Conservation (phyloP, 1,140 invertebrate species). For the Caenorhabditis inopinata region DNA sequence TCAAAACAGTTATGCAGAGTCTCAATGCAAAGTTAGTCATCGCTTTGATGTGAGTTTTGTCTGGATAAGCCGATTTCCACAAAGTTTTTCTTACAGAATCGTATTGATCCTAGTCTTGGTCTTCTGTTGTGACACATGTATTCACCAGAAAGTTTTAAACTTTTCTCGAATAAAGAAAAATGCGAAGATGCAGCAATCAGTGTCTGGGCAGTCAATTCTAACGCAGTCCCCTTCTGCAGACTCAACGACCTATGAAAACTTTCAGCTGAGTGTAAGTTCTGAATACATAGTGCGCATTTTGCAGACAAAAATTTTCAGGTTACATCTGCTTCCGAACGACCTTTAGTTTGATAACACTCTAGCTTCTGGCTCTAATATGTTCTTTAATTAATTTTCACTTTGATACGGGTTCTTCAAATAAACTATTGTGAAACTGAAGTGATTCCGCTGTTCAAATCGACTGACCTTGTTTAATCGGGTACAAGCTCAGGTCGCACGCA, state of each 20-base stretch:
- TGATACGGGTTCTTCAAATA: background rate
- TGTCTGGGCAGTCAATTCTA: background rate
- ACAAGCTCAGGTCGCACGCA: no score
- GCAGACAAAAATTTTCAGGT: background rate
- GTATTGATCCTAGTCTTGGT: background rate
- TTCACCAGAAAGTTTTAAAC: background rate
- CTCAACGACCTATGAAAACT: background rate
- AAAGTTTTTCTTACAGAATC: background rate
- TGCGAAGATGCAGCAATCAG: constrained; percentile 11
- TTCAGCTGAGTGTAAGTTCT: background rate
- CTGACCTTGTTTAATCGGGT: no score
- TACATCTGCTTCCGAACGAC: background rate
- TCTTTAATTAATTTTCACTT: background rate
- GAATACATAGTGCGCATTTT: no score
- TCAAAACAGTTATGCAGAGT: constrained; percentile 11
- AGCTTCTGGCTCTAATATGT: background rate
- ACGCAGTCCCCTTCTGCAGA: background rate
- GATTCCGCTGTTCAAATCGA: no score
- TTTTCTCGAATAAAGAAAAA: background rate
- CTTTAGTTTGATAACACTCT: background rate
- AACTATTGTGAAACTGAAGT: no score
- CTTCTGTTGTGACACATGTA: constrained; percentile 9
- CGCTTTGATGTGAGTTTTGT: background rate
- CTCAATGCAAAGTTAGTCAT: background rate
- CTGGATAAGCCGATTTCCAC: no score